Conservation (phyloP, 2,888 invertebrate genomes). For the Protophormia terraenovae region DNA sequence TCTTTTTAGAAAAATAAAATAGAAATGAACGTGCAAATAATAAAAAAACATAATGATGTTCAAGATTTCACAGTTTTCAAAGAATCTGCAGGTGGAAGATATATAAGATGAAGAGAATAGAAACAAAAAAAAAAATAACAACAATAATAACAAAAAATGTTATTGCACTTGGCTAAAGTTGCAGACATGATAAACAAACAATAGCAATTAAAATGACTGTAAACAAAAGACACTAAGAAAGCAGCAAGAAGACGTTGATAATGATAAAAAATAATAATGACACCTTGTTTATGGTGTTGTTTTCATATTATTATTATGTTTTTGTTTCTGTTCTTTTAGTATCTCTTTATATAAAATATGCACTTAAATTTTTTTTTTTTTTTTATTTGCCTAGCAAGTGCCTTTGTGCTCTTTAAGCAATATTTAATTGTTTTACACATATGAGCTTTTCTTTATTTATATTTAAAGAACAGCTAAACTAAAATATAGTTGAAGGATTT, state of each 20-base stretch:
- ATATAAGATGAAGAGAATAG: not conserved
- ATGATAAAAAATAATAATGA: conserved; percentile 27
- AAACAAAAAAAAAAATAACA: not conserved
- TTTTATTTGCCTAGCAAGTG: too few species aligned
- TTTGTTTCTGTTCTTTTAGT: not conserved
- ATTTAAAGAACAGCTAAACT: not conserved
- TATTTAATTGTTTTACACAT: not conserved
- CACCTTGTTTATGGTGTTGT: conserved; percentile 25
- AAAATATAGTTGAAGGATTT: not conserved
- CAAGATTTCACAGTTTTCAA: not conserved
- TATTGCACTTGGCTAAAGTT: not conserved
- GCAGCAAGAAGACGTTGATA: not conserved
- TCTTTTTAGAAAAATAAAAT: not conserved
- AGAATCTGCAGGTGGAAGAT: not conserved
- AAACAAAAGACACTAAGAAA: not conserved
- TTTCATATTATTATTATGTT: not conserved
- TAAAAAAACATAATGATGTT: conserved; percentile 16
- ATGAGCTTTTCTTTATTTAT: not conserved
- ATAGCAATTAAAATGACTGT: not conserved
- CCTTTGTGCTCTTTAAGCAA: not conserved
- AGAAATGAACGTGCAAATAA: conserved; percentile 2
- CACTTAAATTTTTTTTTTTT: conserved; percentile 28
- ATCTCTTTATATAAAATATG: not conserved
- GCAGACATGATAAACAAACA: not conserved
- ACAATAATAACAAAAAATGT: not conserved